Evolutionary conservation across 2,888 invertebrate species (phyloP), one percentile per base, ranked within the genome.

Genomic region (Polydrusus pterygomalis): DNA sequence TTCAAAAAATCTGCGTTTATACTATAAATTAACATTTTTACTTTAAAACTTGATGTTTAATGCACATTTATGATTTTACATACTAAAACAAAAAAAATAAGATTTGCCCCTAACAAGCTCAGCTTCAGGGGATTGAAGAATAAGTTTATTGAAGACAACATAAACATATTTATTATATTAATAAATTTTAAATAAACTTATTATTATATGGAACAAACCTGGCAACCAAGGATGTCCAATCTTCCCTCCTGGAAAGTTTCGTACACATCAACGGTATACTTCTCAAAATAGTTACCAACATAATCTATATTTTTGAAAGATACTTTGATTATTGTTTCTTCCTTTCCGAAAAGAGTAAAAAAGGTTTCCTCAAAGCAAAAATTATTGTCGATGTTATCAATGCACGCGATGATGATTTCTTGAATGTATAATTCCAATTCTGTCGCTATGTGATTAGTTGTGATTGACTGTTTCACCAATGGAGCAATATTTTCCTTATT

Each of bases 201-300:
- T n/a, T n/a, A n/a, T n/a, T n/a, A 34, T 34, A 10, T 34, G 34
- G 8, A 34, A 34, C 34, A 34, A 7, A 75, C 75, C 67, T 75
- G 65, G 17, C 76, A 72, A 38, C 72, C 75, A 6, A 43, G 30
- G 7, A 40, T 10, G 9, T 69, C 30, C 13, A 70, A 45, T 45
- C 3, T 34, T 6, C 38, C 64, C 15, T 45, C n/a, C 13, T 17
- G 13, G 13, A 13, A n/a, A 6, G 8, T n/a, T 51, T 80, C 79
- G 45, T 77, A 80, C 49, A 80, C 78, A 13, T 81, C 77, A 2
- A 77, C 43, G 0, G 58, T 38, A 63, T 65, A 79, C 68, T 78
- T 79, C 70, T 80, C 81, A 11, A 79, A 77, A 65, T 80, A 80
- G 47, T 77, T 71, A n/a, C 81, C 81, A 11, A 77, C 45, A 62